phyloP scores from a whole-genome alignment of 2,797 vertebrate species.

The Periophthalmus magnuspinnatus region DNA sequence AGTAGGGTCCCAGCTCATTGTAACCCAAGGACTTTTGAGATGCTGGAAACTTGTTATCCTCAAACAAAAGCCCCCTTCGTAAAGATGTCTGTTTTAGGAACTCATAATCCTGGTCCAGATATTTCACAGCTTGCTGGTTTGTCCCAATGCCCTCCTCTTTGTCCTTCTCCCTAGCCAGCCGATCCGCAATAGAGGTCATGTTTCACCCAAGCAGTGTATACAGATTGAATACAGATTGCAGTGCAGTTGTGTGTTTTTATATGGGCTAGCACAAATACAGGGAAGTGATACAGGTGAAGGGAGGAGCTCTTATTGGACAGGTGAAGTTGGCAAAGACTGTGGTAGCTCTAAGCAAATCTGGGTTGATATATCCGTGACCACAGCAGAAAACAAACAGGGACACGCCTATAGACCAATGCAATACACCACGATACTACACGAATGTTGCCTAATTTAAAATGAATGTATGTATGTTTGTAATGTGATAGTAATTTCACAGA shows the following conservation, averaged over 20 bases:
- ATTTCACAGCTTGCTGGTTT: constrained; percentile 70
- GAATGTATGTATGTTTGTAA: background rate
- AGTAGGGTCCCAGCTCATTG: constrained; percentile 81
- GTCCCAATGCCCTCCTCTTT: constrained; percentile 59
- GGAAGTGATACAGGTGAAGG: constrained; percentile 14
- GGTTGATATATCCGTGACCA: constrained; percentile 26
- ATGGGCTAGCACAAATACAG: constrained; percentile 10
- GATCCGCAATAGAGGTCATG: constrained; percentile 71
- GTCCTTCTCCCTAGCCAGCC: constrained; percentile 56
- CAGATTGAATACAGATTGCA: background rate
- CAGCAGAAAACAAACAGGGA: constrained; percentile 54
- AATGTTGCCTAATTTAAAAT: background rate
- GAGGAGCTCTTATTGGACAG: constrained; percentile 44
- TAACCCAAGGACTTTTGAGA: constrained; percentile 80
- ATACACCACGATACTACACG: background rate
- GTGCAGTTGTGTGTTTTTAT: constrained; percentile 36
- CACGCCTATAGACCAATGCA: constrained; percentile 45
- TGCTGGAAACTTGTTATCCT: constrained; percentile 84
- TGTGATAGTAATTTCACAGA: background rate
- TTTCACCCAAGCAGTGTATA: constrained; percentile 14
- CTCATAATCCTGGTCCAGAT: constrained; percentile 83
- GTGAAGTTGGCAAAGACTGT: constrained; percentile 38
- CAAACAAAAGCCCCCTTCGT: constrained; percentile 77
- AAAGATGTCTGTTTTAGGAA: constrained; percentile 76
- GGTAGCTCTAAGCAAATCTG: constrained; percentile 46